Percentiles rank a stretch among this genome's conserved stretches.
Evolutionary conservation across 1,140 invertebrate species (phyloP).

Genomic region (Chrysomallon squamiferum): DNA sequence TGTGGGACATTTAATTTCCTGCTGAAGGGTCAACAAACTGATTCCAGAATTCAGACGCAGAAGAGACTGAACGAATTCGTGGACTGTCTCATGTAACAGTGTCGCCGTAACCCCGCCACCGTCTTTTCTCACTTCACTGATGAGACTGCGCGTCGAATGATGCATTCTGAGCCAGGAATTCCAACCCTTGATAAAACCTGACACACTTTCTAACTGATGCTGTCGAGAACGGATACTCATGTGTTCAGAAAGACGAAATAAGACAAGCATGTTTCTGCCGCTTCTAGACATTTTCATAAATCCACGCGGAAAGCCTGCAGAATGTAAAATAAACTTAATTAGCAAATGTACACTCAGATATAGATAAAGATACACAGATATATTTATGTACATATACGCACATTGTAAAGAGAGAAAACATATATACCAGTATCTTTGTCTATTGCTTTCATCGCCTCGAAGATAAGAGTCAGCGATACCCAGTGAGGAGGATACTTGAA

Average conservation of each 20-base stretch:
- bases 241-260: neutral
- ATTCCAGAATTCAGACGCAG: neutral
- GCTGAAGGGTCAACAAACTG: neutral
- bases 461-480: conserved; percentile 49
- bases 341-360: neutral
- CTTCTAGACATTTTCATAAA: neutral
- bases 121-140: neutral
- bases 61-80: neutral
- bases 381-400: too few species aligned
- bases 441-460: conserved; percentile 51
- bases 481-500: conserved; percentile 65
- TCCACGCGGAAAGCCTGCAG: neutral
- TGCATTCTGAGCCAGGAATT: neutral
- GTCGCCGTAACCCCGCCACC: neutral
- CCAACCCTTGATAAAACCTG: neutral
- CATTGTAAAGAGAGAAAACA: neutral
- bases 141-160: neutral
- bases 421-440: conserved; percentile 53
- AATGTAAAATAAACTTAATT: neutral
- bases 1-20: neutral
- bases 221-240: neutral
- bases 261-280: neutral
- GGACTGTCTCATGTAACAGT: neutral
- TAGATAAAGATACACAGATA: neutral
- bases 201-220: neutral